Evolutionary conservation across 1,140 invertebrate genomes (phyloP).

Genomic region (Megathymus violae): DNA sequence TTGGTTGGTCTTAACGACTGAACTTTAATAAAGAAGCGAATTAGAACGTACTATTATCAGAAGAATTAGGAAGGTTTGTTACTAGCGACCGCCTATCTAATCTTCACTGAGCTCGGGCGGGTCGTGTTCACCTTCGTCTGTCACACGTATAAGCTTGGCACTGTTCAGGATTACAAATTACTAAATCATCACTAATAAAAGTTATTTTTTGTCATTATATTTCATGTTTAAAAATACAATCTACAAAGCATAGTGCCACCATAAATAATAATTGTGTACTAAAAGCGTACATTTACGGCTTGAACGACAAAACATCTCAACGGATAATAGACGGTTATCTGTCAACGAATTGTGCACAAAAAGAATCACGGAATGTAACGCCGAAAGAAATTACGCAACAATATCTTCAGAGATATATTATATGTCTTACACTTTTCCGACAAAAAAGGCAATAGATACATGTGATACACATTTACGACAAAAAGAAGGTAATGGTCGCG

Average conservation of each 20-base stretch:
- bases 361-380: slow-evolving; percentile 27
- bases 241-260: neutral
- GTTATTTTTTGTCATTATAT: too few species aligned
- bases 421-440: slow-evolving; percentile 30
- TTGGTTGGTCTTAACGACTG: too few species aligned
- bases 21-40: too few species aligned
- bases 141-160: too few species aligned
- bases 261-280: neutral
- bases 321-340: slow-evolving; percentile 27
- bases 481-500: slow-evolving; percentile 42
- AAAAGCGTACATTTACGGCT: neutral
- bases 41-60: too few species aligned
- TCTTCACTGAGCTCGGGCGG: too few species aligned
- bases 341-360: slow-evolving; percentile 29
- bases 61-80: too few species aligned
- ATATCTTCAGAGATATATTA: slow-evolving; percentile 28
- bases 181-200: too few species aligned
- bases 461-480: slow-evolving; percentile 41
- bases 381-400: slow-evolving; percentile 27
- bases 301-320: slow-evolving; percentile 18
- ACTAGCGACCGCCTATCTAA: too few species aligned
- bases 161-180: too few species aligned
- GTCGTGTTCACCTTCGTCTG: too few species aligned
- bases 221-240: too few species aligned
- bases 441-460: slow-evolving; percentile 34